phyloP scores from a whole-genome alignment of 2,797 vertebrate genomes.

The Peromyscus aztecus region DNA sequence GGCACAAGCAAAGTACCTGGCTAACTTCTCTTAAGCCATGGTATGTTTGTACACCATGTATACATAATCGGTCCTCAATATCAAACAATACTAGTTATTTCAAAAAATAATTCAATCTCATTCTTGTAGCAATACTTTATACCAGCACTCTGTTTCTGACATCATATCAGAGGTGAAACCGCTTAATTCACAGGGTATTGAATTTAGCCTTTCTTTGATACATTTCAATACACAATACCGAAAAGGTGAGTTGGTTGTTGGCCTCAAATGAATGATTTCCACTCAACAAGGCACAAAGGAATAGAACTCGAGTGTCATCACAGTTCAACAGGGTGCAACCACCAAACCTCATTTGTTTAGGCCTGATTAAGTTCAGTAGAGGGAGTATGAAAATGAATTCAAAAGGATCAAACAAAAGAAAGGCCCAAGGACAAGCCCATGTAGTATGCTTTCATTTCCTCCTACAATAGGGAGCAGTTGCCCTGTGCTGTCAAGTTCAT shows the following conservation, averaged over 20 bases:
- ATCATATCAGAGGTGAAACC: conserved; percentile 23
- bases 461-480: conserved; percentile 40
- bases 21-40: neutral
- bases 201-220: conserved; percentile 34
- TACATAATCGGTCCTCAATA: neutral
- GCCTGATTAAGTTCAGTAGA: conserved; percentile 68
- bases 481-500: conserved; percentile 72
- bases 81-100: neutral
- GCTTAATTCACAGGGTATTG: neutral
- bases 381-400: conserved; percentile 75
- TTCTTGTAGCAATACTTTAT: neutral
- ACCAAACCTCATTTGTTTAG: conserved; percentile 71
- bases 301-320: conserved; percentile 46
- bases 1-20: neutral
- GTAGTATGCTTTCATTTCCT: conserved; percentile 73
- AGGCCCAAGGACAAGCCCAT: conserved; percentile 38
- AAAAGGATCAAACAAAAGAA: conserved; percentile 71
- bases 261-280: conserved; percentile 68
- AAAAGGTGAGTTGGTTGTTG: conserved; percentile 54
- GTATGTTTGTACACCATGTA: neutral
- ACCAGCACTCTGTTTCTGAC: neutral
- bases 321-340: conserved; percentile 61
- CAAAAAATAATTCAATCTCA: neutral
- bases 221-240: conserved; percentile 47
- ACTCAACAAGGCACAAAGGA: conserved; percentile 72